Evolutionary conservation across 2,113 vertebrate species (phyloP).

Genomic region (Tupaia chinensis): DNA sequence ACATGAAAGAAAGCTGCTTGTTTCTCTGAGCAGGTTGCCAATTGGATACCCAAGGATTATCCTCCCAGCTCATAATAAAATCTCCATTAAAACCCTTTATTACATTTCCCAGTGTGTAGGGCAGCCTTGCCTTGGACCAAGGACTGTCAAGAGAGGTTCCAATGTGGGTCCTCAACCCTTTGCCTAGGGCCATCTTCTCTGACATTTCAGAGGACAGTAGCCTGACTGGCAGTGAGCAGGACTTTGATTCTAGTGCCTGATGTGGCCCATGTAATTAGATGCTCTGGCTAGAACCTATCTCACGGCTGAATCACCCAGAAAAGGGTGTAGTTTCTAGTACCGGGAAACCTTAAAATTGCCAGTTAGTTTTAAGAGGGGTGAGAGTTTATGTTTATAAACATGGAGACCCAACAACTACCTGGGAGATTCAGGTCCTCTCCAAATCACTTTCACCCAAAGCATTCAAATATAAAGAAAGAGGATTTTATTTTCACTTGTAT

Average conservation of each 20-base stretch:
- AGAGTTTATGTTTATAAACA: not conserved
- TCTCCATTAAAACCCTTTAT: conserved; percentile 67
- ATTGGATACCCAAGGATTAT: conserved; percentile 60
- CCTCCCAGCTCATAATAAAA: conserved; percentile 70
- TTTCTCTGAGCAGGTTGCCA: conserved; percentile 72
- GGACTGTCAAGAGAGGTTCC: conserved; percentile 24
- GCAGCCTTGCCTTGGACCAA: not conserved
- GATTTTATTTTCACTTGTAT: not conserved
- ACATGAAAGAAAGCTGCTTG: conserved; percentile 74
- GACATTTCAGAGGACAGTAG: conserved; percentile 15
- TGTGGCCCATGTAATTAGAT: conserved; percentile 73
- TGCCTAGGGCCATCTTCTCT: conserved; percentile 56
- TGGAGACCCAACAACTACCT: not conserved
- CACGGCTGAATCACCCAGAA: conserved; percentile 68
- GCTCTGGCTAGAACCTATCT: conserved; percentile 63
- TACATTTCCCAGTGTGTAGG: conserved; percentile 42
- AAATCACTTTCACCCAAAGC: not conserved
- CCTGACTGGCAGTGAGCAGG: not conserved
- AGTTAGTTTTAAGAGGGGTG: not conserved
- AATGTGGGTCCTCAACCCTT: not conserved
- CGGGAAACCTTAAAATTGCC: conserved; percentile 29
- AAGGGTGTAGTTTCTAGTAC: conserved; percentile 19
- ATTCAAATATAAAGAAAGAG: not conserved
- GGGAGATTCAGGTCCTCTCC: not conserved
- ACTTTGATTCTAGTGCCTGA: conserved; percentile 63